phyloP scores from a whole-genome alignment of 2,888 invertebrate genomes.

The Ceraclea dissimilis region DNA sequence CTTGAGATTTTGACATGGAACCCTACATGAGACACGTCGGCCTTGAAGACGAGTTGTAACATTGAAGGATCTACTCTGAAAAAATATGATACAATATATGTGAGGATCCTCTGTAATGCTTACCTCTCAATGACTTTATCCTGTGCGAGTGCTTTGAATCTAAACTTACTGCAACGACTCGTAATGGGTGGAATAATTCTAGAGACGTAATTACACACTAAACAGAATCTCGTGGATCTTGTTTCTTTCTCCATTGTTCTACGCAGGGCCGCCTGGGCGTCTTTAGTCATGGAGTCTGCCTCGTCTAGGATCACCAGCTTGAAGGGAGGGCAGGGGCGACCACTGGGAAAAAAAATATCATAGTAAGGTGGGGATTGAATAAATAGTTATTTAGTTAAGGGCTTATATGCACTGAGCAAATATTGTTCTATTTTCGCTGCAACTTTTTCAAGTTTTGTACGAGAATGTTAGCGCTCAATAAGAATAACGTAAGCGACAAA shows the following conservation, averaged over 20 bases:
- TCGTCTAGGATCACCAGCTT: slow-evolving; percentile 97
- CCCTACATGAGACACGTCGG: too few species aligned
- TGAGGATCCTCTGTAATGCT: too few species aligned
- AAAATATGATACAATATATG: too few species aligned
- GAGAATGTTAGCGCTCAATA: too few species aligned
- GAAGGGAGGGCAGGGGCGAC: slow-evolving; percentile 85
- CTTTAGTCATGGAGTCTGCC: slow-evolving; percentile 97
- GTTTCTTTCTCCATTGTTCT: slow-evolving; percentile 97
- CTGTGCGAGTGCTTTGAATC: slow-evolving; percentile 85
- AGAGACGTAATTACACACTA: slow-evolving; percentile 98
- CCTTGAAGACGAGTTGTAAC: too few species aligned
- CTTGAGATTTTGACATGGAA: too few species aligned
- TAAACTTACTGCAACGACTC: slow-evolving; percentile 95
- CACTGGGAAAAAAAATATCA: slow-evolving; percentile 42
- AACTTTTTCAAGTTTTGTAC: too few species aligned
- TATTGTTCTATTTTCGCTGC: too few species aligned
- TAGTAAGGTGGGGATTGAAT: background rate
- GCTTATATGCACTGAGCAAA: too few species aligned
- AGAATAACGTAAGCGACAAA: too few species aligned
- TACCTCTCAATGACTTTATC: slow-evolving; percentile 57
- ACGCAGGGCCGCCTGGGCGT: slow-evolving; percentile 92
- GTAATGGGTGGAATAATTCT: slow-evolving; percentile 96
- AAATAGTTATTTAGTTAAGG: background rate
- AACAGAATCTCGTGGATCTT: slow-evolving; percentile 90
- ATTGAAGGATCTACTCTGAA: too few species aligned